phyloP scores from a whole-genome alignment of 1,140 invertebrate species.

The Hycleus phaleratus region DNA sequence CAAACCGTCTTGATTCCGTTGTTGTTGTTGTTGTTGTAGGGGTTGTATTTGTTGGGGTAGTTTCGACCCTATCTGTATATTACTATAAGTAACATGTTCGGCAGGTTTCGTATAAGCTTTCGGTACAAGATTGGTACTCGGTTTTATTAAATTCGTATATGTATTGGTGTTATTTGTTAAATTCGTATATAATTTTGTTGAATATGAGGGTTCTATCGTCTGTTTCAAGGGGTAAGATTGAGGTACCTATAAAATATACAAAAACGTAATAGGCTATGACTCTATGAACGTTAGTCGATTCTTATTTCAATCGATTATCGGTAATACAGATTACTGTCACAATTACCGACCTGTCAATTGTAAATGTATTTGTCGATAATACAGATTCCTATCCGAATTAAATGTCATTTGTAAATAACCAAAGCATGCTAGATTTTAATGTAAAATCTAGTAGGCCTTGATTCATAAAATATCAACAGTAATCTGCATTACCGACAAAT shows the following conservation, averaged over 20 bases:
- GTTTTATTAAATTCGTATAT: conserved; percentile 14
- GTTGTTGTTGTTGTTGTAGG: neutral
- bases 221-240: conserved; percentile 39
- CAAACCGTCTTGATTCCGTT: conserved; percentile 44
- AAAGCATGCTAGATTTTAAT: no score
- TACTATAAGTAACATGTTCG: conserved; percentile 41
- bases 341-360: neutral
- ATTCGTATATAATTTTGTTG: conserved; percentile 32
- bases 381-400: no score
- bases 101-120: conserved; percentile 40
- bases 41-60: no score
- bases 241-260: conserved; percentile 29
- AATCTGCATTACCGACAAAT: no score
- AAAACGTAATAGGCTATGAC: no score
- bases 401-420: no score
- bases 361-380: neutral
- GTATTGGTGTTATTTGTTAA: conserved; percentile 31
- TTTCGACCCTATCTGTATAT: conserved; percentile 26
- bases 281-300: no score
- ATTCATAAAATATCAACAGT: no score
- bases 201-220: conserved; percentile 41
- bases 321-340: no score
- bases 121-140: conserved; percentile 32
- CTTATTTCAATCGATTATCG: no score
- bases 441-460: no score